A percentile compares a stretch with the other conserved stretches of the same genome.
Evolutionary conservation across 2,797 vertebrate species (phyloP).

Genomic region (Microchirus variegatus): DNA sequence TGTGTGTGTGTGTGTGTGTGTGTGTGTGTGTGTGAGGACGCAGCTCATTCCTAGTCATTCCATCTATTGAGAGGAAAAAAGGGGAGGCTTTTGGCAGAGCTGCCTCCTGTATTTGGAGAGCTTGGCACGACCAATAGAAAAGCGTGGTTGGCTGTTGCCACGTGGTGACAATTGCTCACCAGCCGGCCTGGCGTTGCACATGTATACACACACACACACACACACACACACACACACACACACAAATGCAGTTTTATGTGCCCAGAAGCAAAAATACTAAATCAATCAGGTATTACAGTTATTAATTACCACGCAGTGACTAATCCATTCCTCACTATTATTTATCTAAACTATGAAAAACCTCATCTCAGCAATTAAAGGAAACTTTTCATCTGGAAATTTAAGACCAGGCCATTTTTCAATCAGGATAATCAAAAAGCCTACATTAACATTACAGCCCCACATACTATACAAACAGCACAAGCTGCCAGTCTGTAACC

Average conservation of each 20-base stretch:
- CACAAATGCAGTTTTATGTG: slow-evolving; percentile 30
- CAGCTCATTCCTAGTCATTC: slow-evolving; percentile 62
- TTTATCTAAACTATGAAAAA: slow-evolving; percentile 4
- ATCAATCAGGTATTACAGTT: slow-evolving; percentile 3
- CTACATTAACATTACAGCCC: slow-evolving; percentile 37
- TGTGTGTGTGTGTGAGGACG: slow-evolving; percentile 51
- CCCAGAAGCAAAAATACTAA: background rate
- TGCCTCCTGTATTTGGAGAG: slow-evolving; percentile 77
- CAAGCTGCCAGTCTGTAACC: slow-evolving; percentile 68
- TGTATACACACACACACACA: slow-evolving; percentile 20
- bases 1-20: slow-evolving; percentile 31
- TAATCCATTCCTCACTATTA: background rate
- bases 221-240: slow-evolving; percentile 26
- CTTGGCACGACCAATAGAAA: slow-evolving; percentile 64
- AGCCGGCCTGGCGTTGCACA: slow-evolving; percentile 53
- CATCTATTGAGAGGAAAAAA: slow-evolving; percentile 66
- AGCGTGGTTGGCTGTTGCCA: slow-evolving; percentile 69
- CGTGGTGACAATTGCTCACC: slow-evolving; percentile 69
- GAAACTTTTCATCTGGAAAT: slow-evolving; percentile 6
- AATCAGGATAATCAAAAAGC: slow-evolving; percentile 10
- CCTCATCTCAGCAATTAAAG: slow-evolving; percentile 1
- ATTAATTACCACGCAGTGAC: too few species aligned
- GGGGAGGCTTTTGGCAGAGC: slow-evolving; percentile 68
- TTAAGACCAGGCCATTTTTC: background rate
- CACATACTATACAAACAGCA: slow-evolving; percentile 50